Evolutionary conservation across 2,888 invertebrate species (phyloP).

Genomic region (Sipha maydis): DNA sequence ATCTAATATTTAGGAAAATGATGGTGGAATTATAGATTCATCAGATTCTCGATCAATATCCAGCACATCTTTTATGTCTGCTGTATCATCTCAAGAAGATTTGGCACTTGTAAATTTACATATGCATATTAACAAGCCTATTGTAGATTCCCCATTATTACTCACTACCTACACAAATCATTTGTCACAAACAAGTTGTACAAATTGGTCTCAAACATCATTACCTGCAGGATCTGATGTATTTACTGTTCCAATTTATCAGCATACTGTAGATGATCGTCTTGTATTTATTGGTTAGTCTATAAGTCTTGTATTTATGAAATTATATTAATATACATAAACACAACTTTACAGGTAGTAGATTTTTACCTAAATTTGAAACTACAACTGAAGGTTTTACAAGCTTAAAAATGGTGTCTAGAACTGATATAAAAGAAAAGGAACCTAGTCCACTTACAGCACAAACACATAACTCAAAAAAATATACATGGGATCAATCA

Average conservation of each 20-base stretch:
- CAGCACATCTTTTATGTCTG: slow-evolving; percentile 87
- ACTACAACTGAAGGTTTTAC: slow-evolving; percentile 76
- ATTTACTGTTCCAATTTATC: slow-evolving; percentile 83
- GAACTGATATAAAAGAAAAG: slow-evolving; percentile 67
- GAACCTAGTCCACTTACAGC: slow-evolving; percentile 68
- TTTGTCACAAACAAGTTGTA: slow-evolving; percentile 82
- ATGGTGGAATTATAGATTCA: slow-evolving; percentile 68
- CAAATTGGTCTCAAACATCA: slow-evolving; percentile 78
- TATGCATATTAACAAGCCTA: slow-evolving; percentile 91
- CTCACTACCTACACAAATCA: slow-evolving; percentile 96
- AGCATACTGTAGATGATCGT: slow-evolving; percentile 79
- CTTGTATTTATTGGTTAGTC: slow-evolving; percentile 78
- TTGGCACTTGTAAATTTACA: slow-evolving; percentile 91
- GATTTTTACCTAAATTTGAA: slow-evolving; percentile 79
- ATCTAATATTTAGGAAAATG: slow-evolving; percentile 27
- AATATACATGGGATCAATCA: slow-evolving; percentile 72
- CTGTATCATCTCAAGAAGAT: slow-evolving; percentile 92
- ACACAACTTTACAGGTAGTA: slow-evolving; percentile 70
- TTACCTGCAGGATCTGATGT: slow-evolving; percentile 79
- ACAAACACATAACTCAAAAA: slow-evolving; percentile 72
- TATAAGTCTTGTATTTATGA: background rate
- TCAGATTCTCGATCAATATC: slow-evolving; percentile 85
- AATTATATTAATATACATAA: slow-evolving; percentile 66
- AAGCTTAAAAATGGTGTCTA: slow-evolving; percentile 74
- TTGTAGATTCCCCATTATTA: slow-evolving; percentile 90